Percentiles rank a stretch among this genome's conserved stretches.
These are phyloP conservation scores for Monodelphis domestica DNA, from an alignment of 2,797 vertebrate genomes.

Conservation along the genomic window DNA sequence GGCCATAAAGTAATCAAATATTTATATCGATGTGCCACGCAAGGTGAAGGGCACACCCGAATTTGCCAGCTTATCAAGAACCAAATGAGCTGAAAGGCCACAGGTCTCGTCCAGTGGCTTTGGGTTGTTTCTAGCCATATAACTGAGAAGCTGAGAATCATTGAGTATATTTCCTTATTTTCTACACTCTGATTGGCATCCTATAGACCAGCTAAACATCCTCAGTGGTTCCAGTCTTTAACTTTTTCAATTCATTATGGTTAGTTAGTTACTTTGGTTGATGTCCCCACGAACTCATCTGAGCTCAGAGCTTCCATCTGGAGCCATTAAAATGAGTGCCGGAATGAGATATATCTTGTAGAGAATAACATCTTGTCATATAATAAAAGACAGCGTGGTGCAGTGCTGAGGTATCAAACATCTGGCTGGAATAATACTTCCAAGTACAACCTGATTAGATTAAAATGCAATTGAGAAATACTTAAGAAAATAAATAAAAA, in stretches of 20 bases:
- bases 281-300: not conserved
- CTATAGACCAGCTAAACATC: not conserved
- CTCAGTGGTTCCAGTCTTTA: not conserved
- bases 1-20: slow-evolving; percentile 24
- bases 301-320: not conserved
- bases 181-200: not conserved
- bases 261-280: not conserved
- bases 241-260: not conserved
- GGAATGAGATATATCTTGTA: not conserved
- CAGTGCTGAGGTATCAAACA: not conserved
- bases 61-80: not conserved
- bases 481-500: not conserved
- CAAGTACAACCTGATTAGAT: not conserved
- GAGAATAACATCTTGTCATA: not conserved
- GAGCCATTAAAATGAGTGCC: not conserved
- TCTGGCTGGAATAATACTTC: not conserved
- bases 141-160: not conserved
- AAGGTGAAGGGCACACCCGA: slow-evolving; percentile 41
- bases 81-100: not conserved
- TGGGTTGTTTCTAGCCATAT: not conserved
- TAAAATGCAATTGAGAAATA: not conserved
- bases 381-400: not conserved
- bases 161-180: not conserved
- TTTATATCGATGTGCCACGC: slow-evolving; percentile 1
- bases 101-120: not conserved